A percentile compares a stretch with the other conserved stretches of the same genome.
Conservation (phyloP, 1,140 invertebrate species). For the Brachionus calyciflorus region DNA sequence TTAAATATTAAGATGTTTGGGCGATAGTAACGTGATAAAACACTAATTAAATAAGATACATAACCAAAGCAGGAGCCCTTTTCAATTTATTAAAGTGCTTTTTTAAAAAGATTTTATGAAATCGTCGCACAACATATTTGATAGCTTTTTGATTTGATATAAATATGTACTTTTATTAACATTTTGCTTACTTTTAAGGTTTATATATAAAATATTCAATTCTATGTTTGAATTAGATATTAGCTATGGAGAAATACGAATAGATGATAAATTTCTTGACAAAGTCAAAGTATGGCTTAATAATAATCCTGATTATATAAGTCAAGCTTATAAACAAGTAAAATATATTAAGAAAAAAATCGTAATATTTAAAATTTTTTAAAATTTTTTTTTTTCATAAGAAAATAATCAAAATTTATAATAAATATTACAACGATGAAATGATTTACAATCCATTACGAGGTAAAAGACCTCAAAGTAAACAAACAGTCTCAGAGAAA, state of each 20-base stretch:
- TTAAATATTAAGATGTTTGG: no score
- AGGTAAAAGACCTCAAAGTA: slow-evolving; percentile 29
- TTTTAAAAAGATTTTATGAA: no score
- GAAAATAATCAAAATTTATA: slow-evolving; percentile 37
- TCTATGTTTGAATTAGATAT: slow-evolving; percentile 30
- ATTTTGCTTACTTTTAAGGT: no score
- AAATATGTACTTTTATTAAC: no score
- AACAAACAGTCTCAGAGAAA: slow-evolving; percentile 15
- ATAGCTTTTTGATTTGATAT: no score
- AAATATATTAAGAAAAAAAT: background rate
- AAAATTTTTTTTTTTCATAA: slow-evolving; percentile 1
- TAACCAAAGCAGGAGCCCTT: no score
- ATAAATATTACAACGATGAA: slow-evolving; percentile 35
- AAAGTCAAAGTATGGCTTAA: slow-evolving; percentile 38
- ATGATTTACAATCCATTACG: slow-evolving; percentile 44
- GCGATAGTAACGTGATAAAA: no score
- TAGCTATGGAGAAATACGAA: slow-evolving; percentile 23
- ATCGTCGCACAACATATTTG: no score
- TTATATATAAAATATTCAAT: slow-evolving; percentile 1
- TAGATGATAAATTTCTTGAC: slow-evolving; percentile 16
- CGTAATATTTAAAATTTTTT: background rate
- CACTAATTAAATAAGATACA: no score
- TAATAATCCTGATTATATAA: slow-evolving; percentile 21
- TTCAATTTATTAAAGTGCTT: no score
- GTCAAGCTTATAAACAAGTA: slow-evolving; percentile 32